Evolutionary conservation across 2,113 vertebrate genomes (phyloP).

Genomic region (Lepidothrix coronata): DNA sequence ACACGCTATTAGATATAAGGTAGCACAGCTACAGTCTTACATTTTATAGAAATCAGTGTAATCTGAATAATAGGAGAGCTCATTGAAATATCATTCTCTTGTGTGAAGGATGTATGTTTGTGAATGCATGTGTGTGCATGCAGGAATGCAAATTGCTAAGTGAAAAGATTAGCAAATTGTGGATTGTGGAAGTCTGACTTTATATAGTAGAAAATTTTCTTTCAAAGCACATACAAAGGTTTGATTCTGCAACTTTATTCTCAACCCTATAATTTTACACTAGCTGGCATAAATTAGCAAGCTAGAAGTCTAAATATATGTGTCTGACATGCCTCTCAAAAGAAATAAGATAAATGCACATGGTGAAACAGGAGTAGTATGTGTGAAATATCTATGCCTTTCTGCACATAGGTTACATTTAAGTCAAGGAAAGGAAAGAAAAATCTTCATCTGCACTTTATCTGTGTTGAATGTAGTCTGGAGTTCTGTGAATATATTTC

Average conservation of each 20-base stretch:
- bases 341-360: slow-evolving; percentile 41
- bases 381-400: slow-evolving; percentile 23
- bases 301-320: slow-evolving; percentile 50
- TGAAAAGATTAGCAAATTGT: slow-evolving; percentile 28
- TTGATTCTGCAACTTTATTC: slow-evolving; percentile 55
- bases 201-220: neutral
- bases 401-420: slow-evolving; percentile 7
- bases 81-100: neutral
- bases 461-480: slow-evolving; percentile 1
- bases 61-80: neutral
- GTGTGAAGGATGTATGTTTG: slow-evolving; percentile 1
- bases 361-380: slow-evolving; percentile 3
- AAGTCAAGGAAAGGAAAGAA: neutral
- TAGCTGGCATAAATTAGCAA: slow-evolving; percentile 69
- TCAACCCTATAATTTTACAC: slow-evolving; percentile 61
- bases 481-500: slow-evolving; percentile 11
- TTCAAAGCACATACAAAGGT: slow-evolving; percentile 30
- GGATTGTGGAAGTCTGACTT: slow-evolving; percentile 8
- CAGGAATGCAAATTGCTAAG: slow-evolving; percentile 17
- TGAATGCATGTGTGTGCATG: neutral
- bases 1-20: neutral
- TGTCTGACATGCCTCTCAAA: slow-evolving; percentile 52
- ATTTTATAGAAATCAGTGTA: neutral
- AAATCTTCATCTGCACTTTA: slow-evolving; percentile 48
- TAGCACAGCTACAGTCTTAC: neutral